These are phyloP conservation scores for Tauraco erythrolophus DNA, from an alignment of 2,113 vertebrate genomes.

Conservation along the genomic window DNA sequence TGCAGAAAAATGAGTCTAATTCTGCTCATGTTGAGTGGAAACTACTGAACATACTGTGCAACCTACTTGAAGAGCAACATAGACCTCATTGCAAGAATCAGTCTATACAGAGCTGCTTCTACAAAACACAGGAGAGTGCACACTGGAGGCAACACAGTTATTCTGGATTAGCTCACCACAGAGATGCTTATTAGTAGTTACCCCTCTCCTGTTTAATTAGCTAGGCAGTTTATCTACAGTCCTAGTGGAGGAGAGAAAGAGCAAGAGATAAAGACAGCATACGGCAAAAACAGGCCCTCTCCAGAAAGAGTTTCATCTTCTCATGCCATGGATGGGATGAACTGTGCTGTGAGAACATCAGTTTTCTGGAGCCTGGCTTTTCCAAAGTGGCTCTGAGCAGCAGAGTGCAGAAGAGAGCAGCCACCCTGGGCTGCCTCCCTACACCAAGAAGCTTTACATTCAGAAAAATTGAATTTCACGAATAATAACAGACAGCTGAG, in stretches of 20 bases:
- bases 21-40: not conserved
- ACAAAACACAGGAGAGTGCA: not conserved
- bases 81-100: rapidly evolving
- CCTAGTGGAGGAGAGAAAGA: not conserved
- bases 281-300: not conserved
- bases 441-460: not conserved
- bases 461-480: not conserved
- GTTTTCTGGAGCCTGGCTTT: not conserved
- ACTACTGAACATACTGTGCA: not conserved
- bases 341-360: not conserved
- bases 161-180: not conserved
- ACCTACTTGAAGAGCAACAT: not conserved
- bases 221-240: not conserved
- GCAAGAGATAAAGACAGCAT: not conserved
- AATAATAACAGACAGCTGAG: not conserved
- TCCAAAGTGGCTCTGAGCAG: not conserved
- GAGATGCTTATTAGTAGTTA: not conserved
- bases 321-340: not conserved
- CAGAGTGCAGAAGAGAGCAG: not conserved
- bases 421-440: not conserved
- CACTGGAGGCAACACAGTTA: not conserved
- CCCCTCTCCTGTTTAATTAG: not conserved
- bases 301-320: not conserved
- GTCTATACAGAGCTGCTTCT: not conserved
- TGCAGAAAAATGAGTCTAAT: not conserved